Percentiles rank a stretch among this genome's conserved stretches.
phyloP scores from a whole-genome alignment of 1,140 invertebrate genomes.

The Hycleus cichorii region DNA sequence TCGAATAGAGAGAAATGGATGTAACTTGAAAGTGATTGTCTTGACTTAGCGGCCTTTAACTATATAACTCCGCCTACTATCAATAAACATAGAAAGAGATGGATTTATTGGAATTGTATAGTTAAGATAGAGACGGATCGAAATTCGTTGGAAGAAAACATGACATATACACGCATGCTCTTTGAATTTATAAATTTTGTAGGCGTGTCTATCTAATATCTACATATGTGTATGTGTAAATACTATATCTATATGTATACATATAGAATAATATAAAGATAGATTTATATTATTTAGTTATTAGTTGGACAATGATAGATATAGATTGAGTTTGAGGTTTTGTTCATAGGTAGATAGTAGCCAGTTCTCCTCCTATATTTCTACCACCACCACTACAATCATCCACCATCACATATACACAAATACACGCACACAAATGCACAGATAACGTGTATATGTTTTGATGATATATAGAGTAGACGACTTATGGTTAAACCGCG shows the following conservation, averaged over 20 bases:
- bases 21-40: conserved; percentile 21
- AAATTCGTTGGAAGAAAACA: conserved; percentile 16
- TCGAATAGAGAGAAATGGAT: too few relatives aligned
- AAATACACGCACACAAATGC: conserved; percentile 25
- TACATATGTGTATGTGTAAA: not conserved
- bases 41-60: conserved; percentile 38
- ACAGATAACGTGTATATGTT: conserved; percentile 19
- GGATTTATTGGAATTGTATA: not conserved
- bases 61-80: conserved; percentile 27
- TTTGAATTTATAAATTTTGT: conserved; percentile 24
- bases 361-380: conserved; percentile 8
- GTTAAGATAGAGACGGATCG: conserved; percentile 17
- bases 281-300: not conserved
- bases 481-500: conserved; percentile 60
- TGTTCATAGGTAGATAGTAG: conserved; percentile 16
- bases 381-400: too few relatives aligned
- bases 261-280: not conserved
- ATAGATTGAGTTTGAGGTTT: conserved; percentile 2
- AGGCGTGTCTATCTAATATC: conserved; percentile 24
- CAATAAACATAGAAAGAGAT: conserved; percentile 20
- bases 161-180: conserved; percentile 33
- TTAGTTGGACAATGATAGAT: not conserved
- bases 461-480: conserved; percentile 58
- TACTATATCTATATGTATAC: not conserved
- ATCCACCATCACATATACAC: conserved; percentile 5